A percentile compares a stretch with the other conserved stretches of the same genome.
phyloP scores from a whole-genome alignment of 2,113 vertebrate genomes.

The Corythoichthys intestinalis region DNA sequence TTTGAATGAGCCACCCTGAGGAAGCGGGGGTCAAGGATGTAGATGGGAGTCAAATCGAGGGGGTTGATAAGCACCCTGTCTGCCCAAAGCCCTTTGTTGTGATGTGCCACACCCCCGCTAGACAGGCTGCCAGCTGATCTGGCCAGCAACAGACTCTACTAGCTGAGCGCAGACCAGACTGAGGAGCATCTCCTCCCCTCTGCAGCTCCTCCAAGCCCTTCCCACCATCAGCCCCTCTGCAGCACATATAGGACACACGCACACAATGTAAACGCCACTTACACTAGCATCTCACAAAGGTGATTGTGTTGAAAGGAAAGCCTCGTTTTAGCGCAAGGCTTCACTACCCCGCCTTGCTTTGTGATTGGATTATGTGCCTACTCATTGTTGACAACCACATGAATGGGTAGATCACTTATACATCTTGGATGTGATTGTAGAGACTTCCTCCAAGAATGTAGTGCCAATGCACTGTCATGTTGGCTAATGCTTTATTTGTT shows the following conservation, averaged over 20 bases:
- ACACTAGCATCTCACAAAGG: neutral
- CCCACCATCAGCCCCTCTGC: neutral
- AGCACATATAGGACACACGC: constrained; percentile 9
- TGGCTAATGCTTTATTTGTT: neutral
- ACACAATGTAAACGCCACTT: neutral
- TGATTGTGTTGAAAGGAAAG: constrained; percentile 1
- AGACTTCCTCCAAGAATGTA: neutral
- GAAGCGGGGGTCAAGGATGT: constrained; percentile 11
- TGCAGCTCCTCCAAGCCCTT: constrained; percentile 37
- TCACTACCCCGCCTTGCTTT: neutral
- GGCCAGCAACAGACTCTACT: constrained; percentile 85
- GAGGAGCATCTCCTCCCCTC: constrained; percentile 35
- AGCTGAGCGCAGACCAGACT: constrained; percentile 75
- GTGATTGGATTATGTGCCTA: neutral
- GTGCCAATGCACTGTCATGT: neutral
- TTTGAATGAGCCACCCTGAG: neutral
- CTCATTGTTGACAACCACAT: neutral
- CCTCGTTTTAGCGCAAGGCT: neutral
- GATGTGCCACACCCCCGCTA: constrained; percentile 79
- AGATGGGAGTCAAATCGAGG: constrained; percentile 54
- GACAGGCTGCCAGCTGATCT: constrained; percentile 80
- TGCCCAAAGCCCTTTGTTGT: constrained; percentile 78
- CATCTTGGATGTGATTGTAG: neutral
- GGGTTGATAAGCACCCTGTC: constrained; percentile 62
- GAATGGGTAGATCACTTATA: neutral